Evolutionary conservation across 1,140 invertebrate genomes (phyloP).

Genomic region (Danaus plexippus): DNA sequence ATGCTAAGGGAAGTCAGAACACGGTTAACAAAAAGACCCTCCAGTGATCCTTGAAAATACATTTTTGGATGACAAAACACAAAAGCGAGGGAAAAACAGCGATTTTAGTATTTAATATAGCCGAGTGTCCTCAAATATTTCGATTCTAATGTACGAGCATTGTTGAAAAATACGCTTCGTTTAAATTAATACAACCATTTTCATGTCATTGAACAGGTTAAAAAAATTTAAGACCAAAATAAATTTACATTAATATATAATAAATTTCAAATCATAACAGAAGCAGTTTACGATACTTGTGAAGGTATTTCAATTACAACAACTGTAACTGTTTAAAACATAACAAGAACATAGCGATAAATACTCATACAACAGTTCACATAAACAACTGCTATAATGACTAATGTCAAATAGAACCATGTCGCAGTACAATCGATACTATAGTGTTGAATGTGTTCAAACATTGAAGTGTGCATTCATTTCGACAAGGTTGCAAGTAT

Average conservation of each 20-base stretch:
- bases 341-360: constrained; percentile 14
- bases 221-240: too few relatives aligned
- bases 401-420: constrained; percentile 28
- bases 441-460: constrained; percentile 4
- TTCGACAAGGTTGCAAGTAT: constrained; percentile 32
- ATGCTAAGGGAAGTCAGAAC: constrained; percentile 27
- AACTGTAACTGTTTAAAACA: background rate
- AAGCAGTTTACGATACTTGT: too few relatives aligned
- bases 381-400: constrained; percentile 17
- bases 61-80: constrained; percentile 62
- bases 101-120: constrained; percentile 60
- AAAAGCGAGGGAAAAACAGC: constrained; percentile 32
- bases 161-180: too few relatives aligned
- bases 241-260: too few relatives aligned
- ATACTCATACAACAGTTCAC: constrained; percentile 7
- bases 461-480: constrained; percentile 6
- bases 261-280: too few relatives aligned
- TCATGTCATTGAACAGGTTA: too few relatives aligned
- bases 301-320: too few relatives aligned
- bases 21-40: constrained; percentile 50
- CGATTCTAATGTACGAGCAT: constrained; percentile 24
- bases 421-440: constrained; percentile 12
- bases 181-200: too few relatives aligned
- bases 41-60: constrained; percentile 55
- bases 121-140: constrained; percentile 40